Base-by-base conservation (phyloP, 2,888 invertebrate genomes). In the Reticulitermes lucifugus region DNA sequence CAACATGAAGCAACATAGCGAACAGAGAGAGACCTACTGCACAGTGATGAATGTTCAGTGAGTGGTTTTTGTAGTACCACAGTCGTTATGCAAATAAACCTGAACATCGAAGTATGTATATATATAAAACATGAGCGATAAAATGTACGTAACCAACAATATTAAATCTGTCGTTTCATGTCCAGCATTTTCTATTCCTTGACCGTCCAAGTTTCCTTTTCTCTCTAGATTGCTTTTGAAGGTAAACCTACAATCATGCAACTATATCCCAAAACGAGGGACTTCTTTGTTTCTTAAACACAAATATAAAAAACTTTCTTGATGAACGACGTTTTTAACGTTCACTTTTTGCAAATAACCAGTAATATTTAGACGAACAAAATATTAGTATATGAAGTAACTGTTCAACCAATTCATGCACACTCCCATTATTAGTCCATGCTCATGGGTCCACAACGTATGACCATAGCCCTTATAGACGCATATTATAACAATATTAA, bases 401-500 rank as follows among this genome's bases (percentile, higher is more conserved):
- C 46, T 65, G 70, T 81, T 81, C 81, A 81, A 70, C 46, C 3
- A 81, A n/a, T 81, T 81, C 81, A 81, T 81, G 81, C 81, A 81
- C 81, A 81, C 81, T 81, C 81, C 70, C 41, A 46, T n/a, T 65
- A 2, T 60, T 1, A 25, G 71, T 73, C 41, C 41, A 73, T 73
- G 73, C 73, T 73, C 77, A 46, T 77, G 21, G 41, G 77, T 77
- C 46, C 77, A 77, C n/a, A 46, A 21, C 12, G 4, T 9, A n/a
- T 77, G 10, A 41, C 22, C 14, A 46, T n/a, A 21, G 29, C 9
- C 46, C 9, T n/a, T 10, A 46, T 77, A 77, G 77, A 43, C 18
- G 46, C 84, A 84, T 81, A 22, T 70, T 25, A 84, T 86, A 86
- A 85, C 86, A 83, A 85, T 86, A 85, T 70, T 84, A 84, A 83